Conservation (phyloP, 2,113 vertebrate genomes). For the Gasterosteus nipponicus region DNA sequence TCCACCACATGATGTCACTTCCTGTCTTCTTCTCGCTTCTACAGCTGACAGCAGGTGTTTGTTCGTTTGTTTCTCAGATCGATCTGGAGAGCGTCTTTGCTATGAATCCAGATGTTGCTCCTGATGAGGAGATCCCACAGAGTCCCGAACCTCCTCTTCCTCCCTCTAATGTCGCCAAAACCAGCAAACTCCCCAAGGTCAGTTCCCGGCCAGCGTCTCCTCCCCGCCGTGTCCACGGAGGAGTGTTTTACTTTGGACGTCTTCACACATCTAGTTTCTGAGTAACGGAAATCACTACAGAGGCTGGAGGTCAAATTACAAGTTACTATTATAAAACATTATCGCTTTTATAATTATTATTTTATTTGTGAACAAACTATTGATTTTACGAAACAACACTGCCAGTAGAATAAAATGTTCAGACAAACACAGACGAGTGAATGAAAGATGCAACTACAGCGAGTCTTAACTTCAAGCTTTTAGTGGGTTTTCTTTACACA, state of each 20-base stretch:
- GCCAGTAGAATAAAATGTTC: not conserved
- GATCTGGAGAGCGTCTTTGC: conserved; percentile 96
- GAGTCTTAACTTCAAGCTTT: not conserved
- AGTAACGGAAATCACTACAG: too few species aligned
- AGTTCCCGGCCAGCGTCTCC: conserved; percentile 16
- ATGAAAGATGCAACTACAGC: not conserved
- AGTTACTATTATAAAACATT: too few species aligned
- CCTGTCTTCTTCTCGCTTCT: not conserved
- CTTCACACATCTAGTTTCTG: too few species aligned
- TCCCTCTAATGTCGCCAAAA: conserved; percentile 85
- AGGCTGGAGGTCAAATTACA: too few species aligned
- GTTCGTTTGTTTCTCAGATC: conserved; percentile 51
- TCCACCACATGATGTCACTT: not conserved
- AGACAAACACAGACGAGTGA: not conserved
- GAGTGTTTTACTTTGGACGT: too few species aligned
- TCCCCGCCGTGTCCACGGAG: too few species aligned
- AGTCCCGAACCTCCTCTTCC: conserved; percentile 88
- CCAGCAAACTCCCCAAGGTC: conserved; percentile 95
- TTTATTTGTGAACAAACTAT: too few species aligned
- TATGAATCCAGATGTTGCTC: conserved; percentile 92
- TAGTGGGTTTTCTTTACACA: too few species aligned
- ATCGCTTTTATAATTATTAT: too few species aligned
- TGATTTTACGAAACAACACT: too few species aligned
- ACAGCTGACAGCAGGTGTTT: not conserved
- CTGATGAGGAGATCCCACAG: conserved; percentile 91